Conservation (phyloP, 2,888 invertebrate species). For the Pristionchus arcanus region DNA sequence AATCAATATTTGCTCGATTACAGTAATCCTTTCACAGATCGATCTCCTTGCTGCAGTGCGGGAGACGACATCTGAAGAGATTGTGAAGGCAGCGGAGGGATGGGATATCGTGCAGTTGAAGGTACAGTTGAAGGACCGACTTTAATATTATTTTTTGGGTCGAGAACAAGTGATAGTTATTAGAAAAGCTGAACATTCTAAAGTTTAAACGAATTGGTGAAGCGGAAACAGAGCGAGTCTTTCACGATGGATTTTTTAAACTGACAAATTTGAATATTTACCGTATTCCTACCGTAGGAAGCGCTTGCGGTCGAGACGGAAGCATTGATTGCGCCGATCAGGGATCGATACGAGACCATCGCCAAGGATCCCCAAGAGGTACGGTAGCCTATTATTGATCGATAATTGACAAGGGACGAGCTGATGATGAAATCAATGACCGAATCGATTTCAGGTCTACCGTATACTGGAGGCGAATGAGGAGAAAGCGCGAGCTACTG, state of each 20-base stretch:
- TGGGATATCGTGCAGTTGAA: constrained; percentile 48
- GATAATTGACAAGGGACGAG: no score
- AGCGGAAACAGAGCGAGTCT: no score
- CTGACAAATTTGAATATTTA: not conserved
- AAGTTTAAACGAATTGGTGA: no score
- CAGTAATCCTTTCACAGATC: constrained; percentile 25
- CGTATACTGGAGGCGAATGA: not conserved
- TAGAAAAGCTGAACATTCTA: no score
- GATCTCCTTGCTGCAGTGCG: constrained; percentile 52
- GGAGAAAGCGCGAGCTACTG: constrained; percentile 14
- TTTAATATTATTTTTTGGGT: no score
- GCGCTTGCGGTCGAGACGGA: constrained; percentile 37
- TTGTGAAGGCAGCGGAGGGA: not conserved
- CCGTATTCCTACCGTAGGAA: constrained; percentile 8
- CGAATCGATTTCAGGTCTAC: not conserved
- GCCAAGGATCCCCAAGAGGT: constrained; percentile 3
- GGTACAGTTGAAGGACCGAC: not conserved
- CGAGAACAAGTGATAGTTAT: no score
- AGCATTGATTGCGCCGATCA: constrained; percentile 11
- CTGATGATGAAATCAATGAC: not conserved
- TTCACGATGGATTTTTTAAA: not conserved
- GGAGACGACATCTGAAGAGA: not conserved
- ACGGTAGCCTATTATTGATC: not conserved
- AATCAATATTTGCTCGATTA: not conserved
- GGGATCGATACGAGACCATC: constrained; percentile 27